phyloP scores from a whole-genome alignment of 1,140 invertebrate genomes.

The Drosophila subpulchrella region DNA sequence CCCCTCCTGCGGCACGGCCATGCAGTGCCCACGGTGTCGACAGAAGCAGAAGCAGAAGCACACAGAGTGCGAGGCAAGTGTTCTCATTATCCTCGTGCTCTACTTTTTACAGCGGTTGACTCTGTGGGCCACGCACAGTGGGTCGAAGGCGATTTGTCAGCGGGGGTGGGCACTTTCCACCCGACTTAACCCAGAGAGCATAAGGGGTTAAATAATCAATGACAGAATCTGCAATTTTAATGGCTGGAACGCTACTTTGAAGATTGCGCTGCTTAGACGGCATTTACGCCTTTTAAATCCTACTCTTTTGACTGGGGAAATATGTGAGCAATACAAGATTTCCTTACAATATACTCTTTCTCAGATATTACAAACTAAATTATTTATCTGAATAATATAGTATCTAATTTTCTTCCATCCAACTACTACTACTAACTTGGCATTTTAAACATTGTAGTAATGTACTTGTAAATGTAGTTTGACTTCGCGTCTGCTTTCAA shows the following conservation, averaged over 20 bases:
- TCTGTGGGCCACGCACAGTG: slow-evolving; percentile 44
- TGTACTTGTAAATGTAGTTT: too few relatives aligned
- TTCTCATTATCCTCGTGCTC: slow-evolving; percentile 78
- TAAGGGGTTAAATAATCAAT: slow-evolving; percentile 13
- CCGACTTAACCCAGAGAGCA: slow-evolving; percentile 1
- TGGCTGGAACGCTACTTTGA: slow-evolving; percentile 2
- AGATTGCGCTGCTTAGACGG: not conserved
- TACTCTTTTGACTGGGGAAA: not conserved
- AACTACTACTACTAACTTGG: too few relatives aligned
- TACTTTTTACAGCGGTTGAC: slow-evolving; percentile 72
- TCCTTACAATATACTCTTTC: too few relatives aligned
- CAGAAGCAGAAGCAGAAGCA: slow-evolving; percentile 19
- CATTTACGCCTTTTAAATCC: not conserved
- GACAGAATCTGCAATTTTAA: slow-evolving; percentile 17
- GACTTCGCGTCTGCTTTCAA: too few relatives aligned
- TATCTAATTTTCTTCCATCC: too few relatives aligned
- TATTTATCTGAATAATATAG: too few relatives aligned
- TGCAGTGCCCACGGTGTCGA: slow-evolving; percentile 16
- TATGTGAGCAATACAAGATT: too few relatives aligned
- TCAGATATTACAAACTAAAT: too few relatives aligned
- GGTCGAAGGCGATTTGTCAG: slow-evolving; percentile 20
- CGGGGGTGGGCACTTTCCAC: slow-evolving; percentile 22
- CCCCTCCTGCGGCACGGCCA: slow-evolving; percentile 6
- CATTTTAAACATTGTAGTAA: too few relatives aligned
- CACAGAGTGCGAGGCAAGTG: slow-evolving; percentile 65